phyloP scores from a whole-genome alignment of 2,888 invertebrate genomes.

The Ypsolopha sequella region DNA sequence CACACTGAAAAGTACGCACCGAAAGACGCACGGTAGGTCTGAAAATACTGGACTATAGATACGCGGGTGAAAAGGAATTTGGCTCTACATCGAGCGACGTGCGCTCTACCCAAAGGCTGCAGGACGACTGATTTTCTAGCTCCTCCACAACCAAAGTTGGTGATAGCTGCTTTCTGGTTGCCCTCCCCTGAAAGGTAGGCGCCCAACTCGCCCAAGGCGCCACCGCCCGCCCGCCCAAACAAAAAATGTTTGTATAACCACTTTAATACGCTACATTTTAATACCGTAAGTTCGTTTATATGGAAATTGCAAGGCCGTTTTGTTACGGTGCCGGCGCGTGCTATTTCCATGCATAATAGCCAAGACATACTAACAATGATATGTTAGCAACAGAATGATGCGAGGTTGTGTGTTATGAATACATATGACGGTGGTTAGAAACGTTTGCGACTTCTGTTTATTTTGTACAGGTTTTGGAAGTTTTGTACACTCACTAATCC shows the following conservation, averaged over 20 bases:
- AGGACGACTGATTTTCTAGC: slow-evolving; percentile 51
- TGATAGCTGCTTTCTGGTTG: slow-evolving; percentile 9
- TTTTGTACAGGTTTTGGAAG: no score
- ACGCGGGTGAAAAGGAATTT: slow-evolving; percentile 5
- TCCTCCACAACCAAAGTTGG: slow-evolving; percentile 28
- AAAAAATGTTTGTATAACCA: slow-evolving; percentile 34
- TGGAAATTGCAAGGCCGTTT: slow-evolving; percentile 14
- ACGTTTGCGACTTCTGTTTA: no score
- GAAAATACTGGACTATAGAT: background rate
- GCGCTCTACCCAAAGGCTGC: slow-evolving; percentile 27
- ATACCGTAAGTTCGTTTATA: slow-evolving; percentile 32
- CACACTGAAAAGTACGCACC: no score
- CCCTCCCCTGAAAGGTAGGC: background rate
- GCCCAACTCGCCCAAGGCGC: slow-evolving; percentile 8
- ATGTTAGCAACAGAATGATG: no score
- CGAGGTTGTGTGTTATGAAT: background rate
- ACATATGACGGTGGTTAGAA: background rate
- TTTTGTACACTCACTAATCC: no score
- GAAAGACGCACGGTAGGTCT: background rate
- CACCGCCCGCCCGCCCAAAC: slow-evolving; percentile 40
- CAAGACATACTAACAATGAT: no score
- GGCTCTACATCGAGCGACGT: slow-evolving; percentile 18
- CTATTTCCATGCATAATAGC: no score
- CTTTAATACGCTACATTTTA: slow-evolving; percentile 24
- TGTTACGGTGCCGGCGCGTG: background rate